A percentile compares a stretch with the other conserved stretches of the same genome.
These are phyloP conservation scores for Phodopus roborovskii DNA, from an alignment of 2,113 vertebrate genomes.

Conservation along the genomic window DNA sequence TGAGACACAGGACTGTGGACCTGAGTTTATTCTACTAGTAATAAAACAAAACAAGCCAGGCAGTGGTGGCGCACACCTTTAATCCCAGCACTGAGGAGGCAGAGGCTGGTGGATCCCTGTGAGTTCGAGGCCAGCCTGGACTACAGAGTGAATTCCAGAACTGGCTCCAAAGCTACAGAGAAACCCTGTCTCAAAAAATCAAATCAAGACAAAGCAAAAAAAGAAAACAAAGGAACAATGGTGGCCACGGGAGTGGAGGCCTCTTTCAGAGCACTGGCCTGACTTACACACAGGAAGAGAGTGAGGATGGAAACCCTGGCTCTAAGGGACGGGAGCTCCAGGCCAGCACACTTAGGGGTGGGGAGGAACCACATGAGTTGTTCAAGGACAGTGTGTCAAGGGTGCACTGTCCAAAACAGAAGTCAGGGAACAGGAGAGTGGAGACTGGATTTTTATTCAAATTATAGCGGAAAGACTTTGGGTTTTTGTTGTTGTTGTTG, in stretches of 20 bases:
- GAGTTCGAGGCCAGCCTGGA: too few species aligned
- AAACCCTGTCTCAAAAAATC: too few species aligned
- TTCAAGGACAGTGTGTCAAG: background rate
- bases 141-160: too few species aligned
- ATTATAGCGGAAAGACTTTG: background rate
- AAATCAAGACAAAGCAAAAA: too few species aligned
- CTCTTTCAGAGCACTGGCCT: background rate
- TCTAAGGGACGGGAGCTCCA: background rate
- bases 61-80: too few species aligned
- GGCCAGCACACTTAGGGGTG: background rate
- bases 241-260: background rate
- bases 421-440: background rate
- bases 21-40: background rate
- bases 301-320: background rate
- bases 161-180: too few species aligned
- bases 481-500: background rate
- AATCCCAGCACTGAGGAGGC: too few species aligned
- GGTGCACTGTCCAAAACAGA: background rate
- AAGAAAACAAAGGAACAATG: background rate
- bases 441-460: background rate
- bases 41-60: background rate
- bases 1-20: background rate
- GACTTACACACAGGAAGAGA: background rate
- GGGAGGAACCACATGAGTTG: background rate
- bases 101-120: too few species aligned